Evolutionary conservation across 2,113 vertebrate species (phyloP).

Genomic region (Macquaria ambigua): DNA sequence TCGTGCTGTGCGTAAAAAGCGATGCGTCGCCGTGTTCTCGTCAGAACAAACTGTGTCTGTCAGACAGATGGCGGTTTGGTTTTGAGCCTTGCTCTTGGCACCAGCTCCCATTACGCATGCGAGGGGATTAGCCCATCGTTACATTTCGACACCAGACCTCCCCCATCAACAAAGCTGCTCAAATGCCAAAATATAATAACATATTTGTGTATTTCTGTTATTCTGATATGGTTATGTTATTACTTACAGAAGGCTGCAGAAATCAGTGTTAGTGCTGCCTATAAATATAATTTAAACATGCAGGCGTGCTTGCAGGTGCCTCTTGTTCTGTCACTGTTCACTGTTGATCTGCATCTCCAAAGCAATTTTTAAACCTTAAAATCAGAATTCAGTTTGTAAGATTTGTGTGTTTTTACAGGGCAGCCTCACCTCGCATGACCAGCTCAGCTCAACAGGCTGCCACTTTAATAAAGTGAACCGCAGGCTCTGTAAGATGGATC

Average conservation of each 20-base stretch:
- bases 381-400: neutral
- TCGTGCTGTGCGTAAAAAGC: slow-evolving; percentile 63
- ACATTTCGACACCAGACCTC: slow-evolving; percentile 19
- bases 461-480: neutral
- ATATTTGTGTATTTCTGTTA: neutral
- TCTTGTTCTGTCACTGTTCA: neutral
- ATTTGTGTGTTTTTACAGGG: neutral
- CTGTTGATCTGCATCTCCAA: neutral
- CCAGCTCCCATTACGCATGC: slow-evolving; percentile 57
- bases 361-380: neutral
- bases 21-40: neutral
- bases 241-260: neutral
- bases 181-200: neutral
- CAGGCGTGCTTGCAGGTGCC: no score
- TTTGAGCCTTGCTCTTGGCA: slow-evolving; percentile 59
- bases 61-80: slow-evolving; percentile 59
- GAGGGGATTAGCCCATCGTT: slow-evolving; percentile 61
- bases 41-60: slow-evolving; percentile 40
- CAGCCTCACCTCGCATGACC: neutral
- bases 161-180: slow-evolving; percentile 35
- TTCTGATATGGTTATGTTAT: neutral
- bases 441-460: slow-evolving; percentile 18
- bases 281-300: neutral
- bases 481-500: neutral
- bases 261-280: neutral